Conservation (phyloP, 2,113 vertebrate genomes). For the Centropus bengalensis region DNA sequence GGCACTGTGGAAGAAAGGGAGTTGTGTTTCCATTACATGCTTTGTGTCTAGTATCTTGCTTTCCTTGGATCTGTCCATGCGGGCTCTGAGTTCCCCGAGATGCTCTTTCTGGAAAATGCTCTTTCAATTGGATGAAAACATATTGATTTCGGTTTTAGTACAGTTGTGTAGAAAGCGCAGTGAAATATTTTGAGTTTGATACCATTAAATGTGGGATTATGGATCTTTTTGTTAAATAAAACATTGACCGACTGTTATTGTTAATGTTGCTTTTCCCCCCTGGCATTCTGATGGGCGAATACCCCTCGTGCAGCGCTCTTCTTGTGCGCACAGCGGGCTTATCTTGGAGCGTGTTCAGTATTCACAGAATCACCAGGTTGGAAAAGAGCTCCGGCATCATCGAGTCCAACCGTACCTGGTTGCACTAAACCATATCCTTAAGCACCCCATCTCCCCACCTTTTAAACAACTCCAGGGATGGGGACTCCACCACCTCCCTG, state of each 20-base stretch:
- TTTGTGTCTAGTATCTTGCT: neutral
- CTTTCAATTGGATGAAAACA: conserved; percentile 36
- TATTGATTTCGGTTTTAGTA: conserved; percentile 56
- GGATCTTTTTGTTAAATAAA: conserved; percentile 72
- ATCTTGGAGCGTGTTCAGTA: neutral
- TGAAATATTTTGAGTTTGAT: conserved; percentile 32
- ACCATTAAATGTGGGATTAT: conserved; percentile 20
- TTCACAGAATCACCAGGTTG: too few relatives aligned
- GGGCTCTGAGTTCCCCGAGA: neutral
- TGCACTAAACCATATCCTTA: too few relatives aligned
- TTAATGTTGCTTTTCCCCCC: neutral
- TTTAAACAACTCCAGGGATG: too few relatives aligned
- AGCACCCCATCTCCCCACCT: too few relatives aligned
- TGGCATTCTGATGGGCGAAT: neutral
- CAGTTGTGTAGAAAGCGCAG: conserved; percentile 26
- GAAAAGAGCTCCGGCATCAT: too few relatives aligned
- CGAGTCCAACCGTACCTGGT: too few relatives aligned
- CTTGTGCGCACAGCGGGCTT: too few relatives aligned
- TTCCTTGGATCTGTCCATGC: neutral
- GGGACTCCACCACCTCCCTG: too few relatives aligned
- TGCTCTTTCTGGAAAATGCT: neutral
- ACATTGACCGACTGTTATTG: neutral
- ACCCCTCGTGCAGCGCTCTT: neutral
- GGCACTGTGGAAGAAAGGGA: neutral
- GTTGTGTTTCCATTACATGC: neutral